phyloP scores from a whole-genome alignment of 2,888 invertebrate species.

The Ditula angustiorana region DNA sequence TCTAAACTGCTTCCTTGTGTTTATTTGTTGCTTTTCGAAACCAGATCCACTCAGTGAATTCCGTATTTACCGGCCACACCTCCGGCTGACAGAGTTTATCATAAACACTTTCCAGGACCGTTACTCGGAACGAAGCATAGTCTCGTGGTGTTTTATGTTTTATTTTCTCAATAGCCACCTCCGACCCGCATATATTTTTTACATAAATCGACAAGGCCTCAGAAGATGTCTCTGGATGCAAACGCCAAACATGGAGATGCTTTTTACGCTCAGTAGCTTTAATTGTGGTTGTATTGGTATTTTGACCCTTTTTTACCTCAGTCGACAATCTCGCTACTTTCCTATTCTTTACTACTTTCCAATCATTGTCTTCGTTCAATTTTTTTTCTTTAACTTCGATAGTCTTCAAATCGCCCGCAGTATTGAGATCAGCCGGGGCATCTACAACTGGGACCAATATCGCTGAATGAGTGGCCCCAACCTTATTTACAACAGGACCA shows the following conservation, averaged over 20 bases:
- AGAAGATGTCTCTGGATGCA: slow-evolving; percentile 6
- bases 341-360: not conserved
- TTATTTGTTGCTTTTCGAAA: slow-evolving; percentile 26
- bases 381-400: not conserved
- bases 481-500: not conserved
- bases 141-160: slow-evolving; percentile 30
- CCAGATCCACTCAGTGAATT: slow-evolving; percentile 39
- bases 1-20: not conserved
- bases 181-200: slow-evolving; percentile 17
- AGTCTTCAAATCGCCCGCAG: not conserved
- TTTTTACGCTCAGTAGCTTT: slow-evolving; percentile 18
- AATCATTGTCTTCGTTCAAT: not conserved
- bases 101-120: slow-evolving; percentile 29
- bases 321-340: not conserved
- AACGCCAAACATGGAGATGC: slow-evolving; percentile 18
- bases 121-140: slow-evolving; percentile 35
- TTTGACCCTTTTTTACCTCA: slow-evolving; percentile 1
- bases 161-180: slow-evolving; percentile 23
- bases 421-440: not conserved
- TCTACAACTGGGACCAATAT: not conserved
- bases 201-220: not conserved
- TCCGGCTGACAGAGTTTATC: slow-evolving; percentile 27
- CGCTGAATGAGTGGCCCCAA: not conserved
- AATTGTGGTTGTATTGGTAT: slow-evolving; percentile 9
- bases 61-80: slow-evolving; percentile 33